Conservation (phyloP, 2,797 vertebrate species). For the Tadarida brasiliensis region DNA sequence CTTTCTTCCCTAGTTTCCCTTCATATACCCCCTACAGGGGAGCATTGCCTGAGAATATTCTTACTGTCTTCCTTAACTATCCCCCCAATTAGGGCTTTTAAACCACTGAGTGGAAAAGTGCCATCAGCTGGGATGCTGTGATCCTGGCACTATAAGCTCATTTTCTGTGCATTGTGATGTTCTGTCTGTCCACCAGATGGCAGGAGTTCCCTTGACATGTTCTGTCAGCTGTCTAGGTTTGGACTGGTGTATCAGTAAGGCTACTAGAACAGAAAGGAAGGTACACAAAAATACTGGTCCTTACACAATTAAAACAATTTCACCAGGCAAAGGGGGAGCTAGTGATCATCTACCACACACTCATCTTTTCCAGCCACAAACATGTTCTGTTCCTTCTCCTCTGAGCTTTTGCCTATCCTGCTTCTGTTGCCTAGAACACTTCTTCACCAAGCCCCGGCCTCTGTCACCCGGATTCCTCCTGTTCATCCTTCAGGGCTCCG, state of each 20-base stretch:
- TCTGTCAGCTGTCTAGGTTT: not conserved
- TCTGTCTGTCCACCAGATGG: constrained; percentile 70
- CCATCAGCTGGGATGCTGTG: not conserved
- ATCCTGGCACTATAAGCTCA: not conserved
- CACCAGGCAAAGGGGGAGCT: not conserved
- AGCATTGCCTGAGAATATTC: not conserved
- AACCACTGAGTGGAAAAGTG: constrained; percentile 3
- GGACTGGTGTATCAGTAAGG: not conserved
- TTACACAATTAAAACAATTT: constrained; percentile 13
- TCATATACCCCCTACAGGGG: not conserved
- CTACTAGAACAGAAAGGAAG: not conserved
- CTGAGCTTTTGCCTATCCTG: not conserved
- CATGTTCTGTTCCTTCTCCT: not conserved
- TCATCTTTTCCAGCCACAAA: constrained; percentile 9
- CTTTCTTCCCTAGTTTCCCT: not conserved
- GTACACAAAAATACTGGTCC: not conserved
- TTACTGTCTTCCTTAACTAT: not conserved
- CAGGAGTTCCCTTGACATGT: constrained; percentile 59
- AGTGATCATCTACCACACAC: not conserved
- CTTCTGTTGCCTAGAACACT: not conserved
- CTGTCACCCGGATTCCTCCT: not conserved
- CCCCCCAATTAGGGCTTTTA: not conserved
- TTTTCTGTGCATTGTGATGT: not conserved
- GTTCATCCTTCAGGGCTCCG: not conserved
- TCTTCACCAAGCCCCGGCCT: not conserved